Base-by-base conservation (phyloP, 2,888 invertebrate genomes). In the Drosophila colorata region DNA sequence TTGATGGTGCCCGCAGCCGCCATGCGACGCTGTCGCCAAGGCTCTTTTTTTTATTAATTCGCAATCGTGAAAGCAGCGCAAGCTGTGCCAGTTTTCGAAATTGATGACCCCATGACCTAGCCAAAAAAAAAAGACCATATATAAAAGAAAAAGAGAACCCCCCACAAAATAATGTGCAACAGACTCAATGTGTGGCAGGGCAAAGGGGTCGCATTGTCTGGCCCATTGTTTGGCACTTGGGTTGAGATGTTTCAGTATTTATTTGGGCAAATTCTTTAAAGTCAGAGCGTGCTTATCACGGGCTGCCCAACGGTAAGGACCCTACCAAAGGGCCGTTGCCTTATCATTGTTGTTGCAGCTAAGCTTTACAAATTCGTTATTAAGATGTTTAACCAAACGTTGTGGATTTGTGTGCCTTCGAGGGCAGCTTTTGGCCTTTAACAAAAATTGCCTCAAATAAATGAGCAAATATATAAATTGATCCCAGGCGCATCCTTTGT, bases 91-190 rank as follows among this genome's bases (percentile, higher is more conserved):
- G 60, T 65, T 75, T 74, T 60, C 47, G n/a, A 80, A 83, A 83
- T 83, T 83, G 79, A 79, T 76, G 83, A 80, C 83, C 80, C 67
- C 69, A 47, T 83, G 84, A 83, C 77, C 79, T 83, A 61, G 48
- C 47, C 28, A 43, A 40, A 16, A 61, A 47, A 6, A 23, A 2
- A 35, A 40, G 20, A 11, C 11, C 31, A 31, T 4, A 44, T n/a
- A 11, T 9, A 25, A 33, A 31, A 37, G 7, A 11, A 44, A 25
- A 9, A 31, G 28, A 18, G 14, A 25, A 40, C 13, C 49, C 8
- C 7, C 8, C 18, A 25, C 18, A 61, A 25, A 61, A 60, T 51
- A 69, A 69, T 63, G 56, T 69, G 56, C 46, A 66, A 25, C 66
- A 55, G 48, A 49, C 53, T 41, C 43, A 13, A 20, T 44, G 18